These are phyloP conservation scores for Hymenopus coronatus DNA, from an alignment of 2,888 invertebrate species.

Conservation along the genomic window DNA sequence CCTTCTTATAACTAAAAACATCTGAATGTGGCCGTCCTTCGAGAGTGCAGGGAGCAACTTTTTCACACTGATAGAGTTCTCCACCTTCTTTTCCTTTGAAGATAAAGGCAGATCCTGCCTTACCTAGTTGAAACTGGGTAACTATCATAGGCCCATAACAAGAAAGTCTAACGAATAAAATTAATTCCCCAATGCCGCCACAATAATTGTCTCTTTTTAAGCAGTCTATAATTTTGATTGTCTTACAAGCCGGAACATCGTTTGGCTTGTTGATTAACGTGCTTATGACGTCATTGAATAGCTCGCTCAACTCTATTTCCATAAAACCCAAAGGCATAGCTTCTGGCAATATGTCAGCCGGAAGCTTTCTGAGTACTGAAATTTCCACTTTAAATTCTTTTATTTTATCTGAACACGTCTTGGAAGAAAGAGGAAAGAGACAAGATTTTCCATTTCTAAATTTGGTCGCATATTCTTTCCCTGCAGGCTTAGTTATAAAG, in stretches of 20 bases:
- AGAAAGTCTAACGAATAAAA: conserved; percentile 6
- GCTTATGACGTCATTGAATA: not conserved
- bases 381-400: conserved; percentile 3
- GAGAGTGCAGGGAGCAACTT: not conserved
- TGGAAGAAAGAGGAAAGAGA: conserved; percentile 1
- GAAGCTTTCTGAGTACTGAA: not conserved
- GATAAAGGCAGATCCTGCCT: not conserved
- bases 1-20: not conserved
- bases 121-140: conserved; percentile 5
- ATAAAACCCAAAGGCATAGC: not conserved
- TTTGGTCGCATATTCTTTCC: not conserved
- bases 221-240: not conserved
- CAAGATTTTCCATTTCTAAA: conserved; percentile 17
- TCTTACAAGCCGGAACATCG: not conserved
- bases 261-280: not conserved
- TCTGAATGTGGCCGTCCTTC: not conserved
- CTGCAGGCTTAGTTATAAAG: not conserved
- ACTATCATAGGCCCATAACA: conserved; percentile 13
- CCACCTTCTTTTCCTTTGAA: conserved; percentile 2
- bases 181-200: not conserved
- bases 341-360: not conserved
- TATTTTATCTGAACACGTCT: not conserved
- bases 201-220: not conserved
- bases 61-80: not conserved
- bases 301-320: not conserved